Percentiles rank a stretch among this genome's conserved stretches.
phyloP scores from a whole-genome alignment of 2,113 vertebrate species.

The Pontoporia blainvillei region DNA sequence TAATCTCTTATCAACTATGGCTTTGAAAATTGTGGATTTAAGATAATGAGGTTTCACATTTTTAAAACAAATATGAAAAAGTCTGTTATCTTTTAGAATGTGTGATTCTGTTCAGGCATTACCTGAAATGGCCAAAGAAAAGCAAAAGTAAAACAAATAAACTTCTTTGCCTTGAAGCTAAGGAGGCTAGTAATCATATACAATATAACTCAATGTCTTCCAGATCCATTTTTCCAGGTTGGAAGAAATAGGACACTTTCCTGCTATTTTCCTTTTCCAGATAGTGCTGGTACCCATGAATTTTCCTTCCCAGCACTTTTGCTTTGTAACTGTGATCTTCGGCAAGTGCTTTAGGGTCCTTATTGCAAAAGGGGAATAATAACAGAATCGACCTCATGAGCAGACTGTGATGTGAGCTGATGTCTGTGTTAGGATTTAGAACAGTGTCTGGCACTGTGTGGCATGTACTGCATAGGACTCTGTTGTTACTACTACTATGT shows the following conservation, averaged over 20 bases:
- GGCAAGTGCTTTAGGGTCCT: background rate
- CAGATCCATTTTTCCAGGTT: background rate
- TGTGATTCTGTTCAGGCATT: constrained; percentile 24
- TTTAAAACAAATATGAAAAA: constrained; percentile 29
- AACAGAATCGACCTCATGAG: background rate
- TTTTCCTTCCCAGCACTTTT: background rate
- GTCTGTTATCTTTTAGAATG: background rate
- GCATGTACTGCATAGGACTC: background rate
- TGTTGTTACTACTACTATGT: background rate
- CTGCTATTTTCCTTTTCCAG: background rate
- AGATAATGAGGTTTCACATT: constrained; percentile 1
- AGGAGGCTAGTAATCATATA: background rate
- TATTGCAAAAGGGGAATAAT: background rate
- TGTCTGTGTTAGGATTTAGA: background rate
- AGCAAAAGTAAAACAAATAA: constrained; percentile 8
- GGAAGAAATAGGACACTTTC: background rate
- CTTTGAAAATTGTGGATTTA: constrained; percentile 25
- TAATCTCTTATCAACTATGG: constrained; percentile 8
- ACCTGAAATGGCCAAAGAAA: background rate
- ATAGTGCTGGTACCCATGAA: background rate
- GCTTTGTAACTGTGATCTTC: background rate
- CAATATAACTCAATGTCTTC: background rate
- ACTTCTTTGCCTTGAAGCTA: background rate
- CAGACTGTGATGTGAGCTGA: background rate
- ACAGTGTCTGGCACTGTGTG: background rate